Evolutionary conservation across 2,113 vertebrate species (phyloP).

Genomic region (Vireo altiloquus): DNA sequence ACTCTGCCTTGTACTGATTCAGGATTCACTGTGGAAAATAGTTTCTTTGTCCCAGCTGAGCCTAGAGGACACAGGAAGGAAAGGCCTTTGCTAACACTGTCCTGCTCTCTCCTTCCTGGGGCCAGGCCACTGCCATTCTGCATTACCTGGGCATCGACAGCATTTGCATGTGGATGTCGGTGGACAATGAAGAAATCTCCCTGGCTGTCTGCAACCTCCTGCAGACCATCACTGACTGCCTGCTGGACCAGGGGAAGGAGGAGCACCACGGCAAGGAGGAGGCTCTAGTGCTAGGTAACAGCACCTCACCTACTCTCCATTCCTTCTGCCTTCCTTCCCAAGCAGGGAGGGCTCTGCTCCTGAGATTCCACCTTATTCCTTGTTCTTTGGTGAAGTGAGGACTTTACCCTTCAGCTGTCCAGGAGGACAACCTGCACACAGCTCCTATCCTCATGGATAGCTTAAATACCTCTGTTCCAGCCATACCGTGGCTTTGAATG

Average conservation of each 20-base stretch:
- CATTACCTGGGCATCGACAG: constrained; percentile 81
- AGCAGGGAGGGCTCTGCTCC: background rate
- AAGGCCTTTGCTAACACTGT: background rate
- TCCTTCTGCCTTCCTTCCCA: background rate
- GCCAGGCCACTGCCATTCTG: constrained; percentile 86
- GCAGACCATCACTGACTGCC: constrained; percentile 86
- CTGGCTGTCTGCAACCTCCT: constrained; percentile 89
- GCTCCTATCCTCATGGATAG: background rate
- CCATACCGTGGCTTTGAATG: background rate
- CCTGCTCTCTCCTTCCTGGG: background rate
- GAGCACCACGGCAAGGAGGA: constrained; percentile 87
- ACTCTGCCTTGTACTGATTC: background rate
- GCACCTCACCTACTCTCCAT: background rate
- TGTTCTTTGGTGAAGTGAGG: background rate
- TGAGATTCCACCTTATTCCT: background rate
- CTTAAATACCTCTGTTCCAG: background rate
- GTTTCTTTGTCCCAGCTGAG: background rate
- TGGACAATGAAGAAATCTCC: constrained; percentile 87
- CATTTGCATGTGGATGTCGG: constrained; percentile 88
- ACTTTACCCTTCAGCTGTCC: background rate
- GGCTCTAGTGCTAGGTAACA: constrained; percentile 86
- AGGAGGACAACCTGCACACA: background rate
- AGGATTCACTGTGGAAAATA: background rate
- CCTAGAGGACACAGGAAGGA: background rate
- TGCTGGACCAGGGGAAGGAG: constrained; percentile 83